Evolutionary conservation across 1,140 invertebrate genomes (phyloP), one percentile per base, ranked within the genome.

Genomic region (Bombus terrestris): DNA sequence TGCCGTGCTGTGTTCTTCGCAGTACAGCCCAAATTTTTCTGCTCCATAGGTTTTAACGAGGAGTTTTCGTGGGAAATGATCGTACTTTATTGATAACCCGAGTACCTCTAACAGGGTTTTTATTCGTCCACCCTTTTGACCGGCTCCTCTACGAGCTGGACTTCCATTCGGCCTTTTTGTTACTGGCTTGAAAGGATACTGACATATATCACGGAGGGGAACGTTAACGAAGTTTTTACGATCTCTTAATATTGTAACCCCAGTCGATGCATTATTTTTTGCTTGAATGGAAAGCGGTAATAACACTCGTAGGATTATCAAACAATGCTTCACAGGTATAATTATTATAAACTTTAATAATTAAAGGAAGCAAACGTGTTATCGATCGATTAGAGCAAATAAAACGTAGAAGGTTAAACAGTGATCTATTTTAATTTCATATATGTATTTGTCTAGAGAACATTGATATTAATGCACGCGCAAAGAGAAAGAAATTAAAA

Each of bases 31-130:
- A 86, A 89, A 89, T 91, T 92, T 92, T 92, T 91, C 89, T 81
- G 72, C 80, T 13, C 73, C 91, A 91, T 91, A 89, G 85, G 13
- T 74, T 72, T 84, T 90, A 91, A 92, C 91, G 84, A 91, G 89
- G n/a, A 80, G 57, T 47, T 79, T 43, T 59, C 83, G 28, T 35
- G 66, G 77, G 47, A 78, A 84, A 81, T 66, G 76, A 82, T 89
- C 69, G 88, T 89, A 86, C 89, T 87, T 89, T 76, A 87, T 85
- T 81, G 81, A 83, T 81, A 87, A 87, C 64, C 57, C 15, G 68
- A 81, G 39, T 43, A 43, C 62, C 68, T 71, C 41, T 53, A 69
- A 77, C 68, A 62, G 64, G 62, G 28, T 74, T 89, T 84, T 89
- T 84, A 87, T 81, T 84, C 81, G 41, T 5, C 62, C 12, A 43